These are phyloP conservation scores for Gymnogyps californianus DNA, from an alignment of 2,113 vertebrate genomes.

Conservation along the genomic window DNA sequence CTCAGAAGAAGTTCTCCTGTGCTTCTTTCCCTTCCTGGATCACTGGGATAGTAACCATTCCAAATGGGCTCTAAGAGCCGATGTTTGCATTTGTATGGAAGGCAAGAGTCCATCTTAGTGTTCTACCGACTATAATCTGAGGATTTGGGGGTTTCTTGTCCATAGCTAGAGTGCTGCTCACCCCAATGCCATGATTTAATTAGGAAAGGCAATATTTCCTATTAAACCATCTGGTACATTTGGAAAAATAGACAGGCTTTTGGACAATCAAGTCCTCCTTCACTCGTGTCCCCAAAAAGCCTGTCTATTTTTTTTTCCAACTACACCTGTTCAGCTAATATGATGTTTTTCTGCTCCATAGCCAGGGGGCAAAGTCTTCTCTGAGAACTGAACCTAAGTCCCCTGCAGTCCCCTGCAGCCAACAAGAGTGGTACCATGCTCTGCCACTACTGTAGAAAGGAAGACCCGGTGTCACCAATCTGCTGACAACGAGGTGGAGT, in stretches of 20 bases:
- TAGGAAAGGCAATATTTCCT: background rate
- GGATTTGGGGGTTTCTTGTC: background rate
- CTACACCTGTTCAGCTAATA: background rate
- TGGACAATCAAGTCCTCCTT: background rate
- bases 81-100: background rate
- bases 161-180: background rate
- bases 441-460: background rate
- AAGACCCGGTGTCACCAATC: background rate
- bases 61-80: background rate
- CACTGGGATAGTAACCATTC: background rate
- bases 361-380: background rate
- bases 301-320: background rate
- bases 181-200: fast-evolving
- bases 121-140: background rate
- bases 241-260: background rate
- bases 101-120: background rate
- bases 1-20: background rate
- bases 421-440: background rate
- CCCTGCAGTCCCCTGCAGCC: background rate
- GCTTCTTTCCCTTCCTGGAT: background rate
- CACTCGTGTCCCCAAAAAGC: background rate
- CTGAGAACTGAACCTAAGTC: background rate
- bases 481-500: background rate
- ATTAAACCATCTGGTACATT: background rate
- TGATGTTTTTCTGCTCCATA: background rate